A percentile compares a stretch with the other conserved stretches of the same genome.
Conservation (phyloP, 2,888 invertebrate species). For the Caenorhabditis japonica region DNA sequence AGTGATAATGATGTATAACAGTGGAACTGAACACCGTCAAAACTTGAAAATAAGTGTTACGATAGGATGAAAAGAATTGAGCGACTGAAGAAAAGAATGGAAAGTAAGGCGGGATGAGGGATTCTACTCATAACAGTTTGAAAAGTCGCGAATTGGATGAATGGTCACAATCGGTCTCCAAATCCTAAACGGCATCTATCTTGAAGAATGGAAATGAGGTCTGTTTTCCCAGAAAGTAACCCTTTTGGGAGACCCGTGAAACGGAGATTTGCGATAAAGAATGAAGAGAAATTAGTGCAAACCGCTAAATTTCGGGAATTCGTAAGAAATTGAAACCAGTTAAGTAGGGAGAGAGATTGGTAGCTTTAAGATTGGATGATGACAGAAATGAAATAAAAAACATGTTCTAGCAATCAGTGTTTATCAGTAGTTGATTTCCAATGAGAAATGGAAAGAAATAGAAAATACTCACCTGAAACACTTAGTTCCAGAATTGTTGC, state of each 20-base stretch:
- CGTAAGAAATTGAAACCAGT: constrained; percentile 15
- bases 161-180: constrained; percentile 13
- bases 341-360: constrained; percentile 15
- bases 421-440: too few species aligned
- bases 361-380: constrained; percentile 5
- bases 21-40: constrained; percentile 7
- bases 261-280: constrained; percentile 50
- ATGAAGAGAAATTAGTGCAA: constrained; percentile 42
- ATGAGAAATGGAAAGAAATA: too few species aligned
- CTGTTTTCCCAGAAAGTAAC: constrained; percentile 48
- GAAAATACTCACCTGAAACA: constrained; percentile 44
- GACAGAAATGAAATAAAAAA: too few species aligned
- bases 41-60: too few species aligned
- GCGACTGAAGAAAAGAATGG: neutral
- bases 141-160: constrained; percentile 52
- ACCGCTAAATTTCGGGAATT: constrained; percentile 20
- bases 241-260: constrained; percentile 45
- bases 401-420: too few species aligned
- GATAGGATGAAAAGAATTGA: too few species aligned
- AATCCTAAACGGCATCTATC: constrained; percentile 14
- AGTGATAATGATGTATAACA: neutral
- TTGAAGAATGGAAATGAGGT: constrained; percentile 45
- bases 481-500: constrained; percentile 29
- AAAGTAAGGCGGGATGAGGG: neutral
- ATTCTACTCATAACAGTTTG: constrained; percentile 44